phyloP scores from a whole-genome alignment of 2,113 vertebrate species.

The Dromaius novaehollandiae region DNA sequence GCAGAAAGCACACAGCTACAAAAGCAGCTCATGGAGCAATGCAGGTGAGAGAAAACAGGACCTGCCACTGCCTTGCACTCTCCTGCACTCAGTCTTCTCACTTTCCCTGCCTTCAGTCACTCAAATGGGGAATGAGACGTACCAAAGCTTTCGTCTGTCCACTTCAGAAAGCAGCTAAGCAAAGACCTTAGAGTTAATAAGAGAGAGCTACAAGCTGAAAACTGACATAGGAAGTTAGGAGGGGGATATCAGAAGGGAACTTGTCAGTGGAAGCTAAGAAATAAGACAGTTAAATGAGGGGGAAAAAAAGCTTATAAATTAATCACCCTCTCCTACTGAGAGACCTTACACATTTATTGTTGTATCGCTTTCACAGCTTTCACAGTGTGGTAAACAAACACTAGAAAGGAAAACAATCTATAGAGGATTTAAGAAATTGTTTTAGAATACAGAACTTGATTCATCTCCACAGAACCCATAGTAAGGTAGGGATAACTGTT shows the following conservation, averaged over 20 bases:
- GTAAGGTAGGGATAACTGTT: neutral
- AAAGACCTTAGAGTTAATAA: neutral
- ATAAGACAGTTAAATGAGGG: neutral
- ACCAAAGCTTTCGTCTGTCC: neutral
- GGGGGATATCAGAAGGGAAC: neutral
- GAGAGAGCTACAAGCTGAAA: neutral
- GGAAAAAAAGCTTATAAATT: neutral
- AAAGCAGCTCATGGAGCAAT: neutral
- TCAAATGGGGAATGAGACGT: neutral
- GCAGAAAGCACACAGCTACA: neutral
- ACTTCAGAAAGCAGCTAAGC: neutral
- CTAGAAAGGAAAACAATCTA: neutral
- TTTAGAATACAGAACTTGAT: neutral
- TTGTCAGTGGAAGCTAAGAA: neutral
- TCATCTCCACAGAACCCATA: neutral
- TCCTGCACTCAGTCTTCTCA: neutral
- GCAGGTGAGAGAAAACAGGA: neutral
- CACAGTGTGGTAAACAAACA: slow-evolving; percentile 26
- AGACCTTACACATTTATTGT: neutral
- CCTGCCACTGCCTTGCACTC: neutral
- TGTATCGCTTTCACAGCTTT: neutral
- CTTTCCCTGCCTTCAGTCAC: neutral
- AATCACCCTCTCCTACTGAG: neutral
- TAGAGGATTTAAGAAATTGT: neutral
- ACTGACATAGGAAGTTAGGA: neutral